phyloP scores from a whole-genome alignment of 2,888 invertebrate species.

The Agrochola litura region DNA sequence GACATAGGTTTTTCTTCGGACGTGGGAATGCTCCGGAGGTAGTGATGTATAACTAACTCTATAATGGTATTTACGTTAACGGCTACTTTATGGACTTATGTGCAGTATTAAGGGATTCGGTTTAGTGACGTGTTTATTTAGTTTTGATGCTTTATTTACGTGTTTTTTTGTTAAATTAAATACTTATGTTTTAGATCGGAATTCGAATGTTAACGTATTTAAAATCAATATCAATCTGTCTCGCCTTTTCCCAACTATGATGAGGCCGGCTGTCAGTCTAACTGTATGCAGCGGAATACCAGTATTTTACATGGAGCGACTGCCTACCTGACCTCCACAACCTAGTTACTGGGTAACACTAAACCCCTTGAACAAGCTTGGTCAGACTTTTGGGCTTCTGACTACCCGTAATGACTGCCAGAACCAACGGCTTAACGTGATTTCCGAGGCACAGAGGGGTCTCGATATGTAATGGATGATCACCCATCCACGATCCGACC shows the following conservation, averaged over 20 bases:
- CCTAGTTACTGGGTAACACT: no score
- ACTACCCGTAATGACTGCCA: background rate
- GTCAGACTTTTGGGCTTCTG: background rate
- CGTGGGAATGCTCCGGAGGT: constrained; percentile 53
- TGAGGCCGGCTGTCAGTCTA: background rate
- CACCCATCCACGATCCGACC: background rate
- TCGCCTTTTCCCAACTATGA: background rate
- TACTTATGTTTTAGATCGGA: background rate
- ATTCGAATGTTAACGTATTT: background rate
- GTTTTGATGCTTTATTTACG: background rate
- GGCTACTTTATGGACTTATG: constrained; percentile 22
- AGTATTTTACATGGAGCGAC: background rate
- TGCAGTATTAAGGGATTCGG: constrained; percentile 3
- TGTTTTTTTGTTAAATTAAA: background rate
- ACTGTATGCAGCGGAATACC: background rate
- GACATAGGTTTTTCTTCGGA: constrained; percentile 74
- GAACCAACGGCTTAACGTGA: background rate
- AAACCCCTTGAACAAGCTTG: background rate
- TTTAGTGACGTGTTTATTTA: constrained; percentile 5
- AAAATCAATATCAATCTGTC: background rate
- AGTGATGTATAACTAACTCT: constrained; percentile 62
- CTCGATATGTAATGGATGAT: background rate
- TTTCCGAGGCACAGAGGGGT: background rate
- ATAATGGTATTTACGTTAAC: constrained; percentile 59
- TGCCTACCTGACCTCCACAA: background rate